Percentiles rank a stretch among this genome's conserved stretches.
Evolutionary conservation across 2,797 vertebrate genomes (phyloP).

Genomic region (Tragopan temminckii): DNA sequence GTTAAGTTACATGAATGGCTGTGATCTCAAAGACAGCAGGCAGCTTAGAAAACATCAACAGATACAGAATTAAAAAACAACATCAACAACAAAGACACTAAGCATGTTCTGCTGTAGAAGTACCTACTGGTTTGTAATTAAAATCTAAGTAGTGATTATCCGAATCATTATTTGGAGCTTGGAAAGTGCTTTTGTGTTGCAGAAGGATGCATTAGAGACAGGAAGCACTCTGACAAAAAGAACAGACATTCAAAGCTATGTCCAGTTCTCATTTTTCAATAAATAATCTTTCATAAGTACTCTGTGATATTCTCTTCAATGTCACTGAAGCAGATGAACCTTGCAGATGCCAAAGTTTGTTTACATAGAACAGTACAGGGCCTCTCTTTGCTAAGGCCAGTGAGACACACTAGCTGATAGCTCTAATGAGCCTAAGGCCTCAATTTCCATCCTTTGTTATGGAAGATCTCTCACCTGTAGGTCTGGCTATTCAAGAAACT

Average conservation of each 20-base stretch:
- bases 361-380: neutral
- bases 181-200: neutral
- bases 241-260: neutral
- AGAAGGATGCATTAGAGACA: neutral
- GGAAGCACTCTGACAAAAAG: neutral
- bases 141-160: neutral
- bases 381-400: neutral
- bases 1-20: neutral
- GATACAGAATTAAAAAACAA: neutral
- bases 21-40: neutral
- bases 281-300: neutral
- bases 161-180: neutral
- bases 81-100: neutral
- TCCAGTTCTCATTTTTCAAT: neutral
- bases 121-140: neutral
- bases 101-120: neutral
- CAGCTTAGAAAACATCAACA: neutral
- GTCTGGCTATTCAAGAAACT: neutral
- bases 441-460: neutral
- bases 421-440: neutral
- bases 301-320: neutral
- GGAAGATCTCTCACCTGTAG: neutral
- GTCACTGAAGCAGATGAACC: neutral
- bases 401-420: neutral
- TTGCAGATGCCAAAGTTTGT: neutral